phyloP scores from a whole-genome alignment of 2,113 vertebrate genomes.

The Okapia johnstoni region DNA sequence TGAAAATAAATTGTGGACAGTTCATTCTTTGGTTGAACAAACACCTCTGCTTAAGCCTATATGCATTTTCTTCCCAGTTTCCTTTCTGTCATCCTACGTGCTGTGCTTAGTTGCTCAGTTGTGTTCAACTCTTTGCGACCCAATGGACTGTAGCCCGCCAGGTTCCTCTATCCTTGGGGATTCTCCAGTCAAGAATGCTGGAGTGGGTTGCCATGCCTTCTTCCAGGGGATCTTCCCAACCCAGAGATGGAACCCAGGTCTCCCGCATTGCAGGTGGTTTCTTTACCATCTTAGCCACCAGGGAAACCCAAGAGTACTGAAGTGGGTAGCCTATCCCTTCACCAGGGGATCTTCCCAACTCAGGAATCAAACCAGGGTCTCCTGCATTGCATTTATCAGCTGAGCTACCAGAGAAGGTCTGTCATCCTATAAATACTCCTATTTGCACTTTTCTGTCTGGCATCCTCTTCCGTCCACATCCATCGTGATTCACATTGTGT shows the following conservation, averaged over 20 bases:
- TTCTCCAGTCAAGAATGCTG: background rate
- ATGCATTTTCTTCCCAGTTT: background rate
- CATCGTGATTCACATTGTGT: background rate
- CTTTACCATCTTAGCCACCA: background rate
- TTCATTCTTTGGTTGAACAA: background rate
- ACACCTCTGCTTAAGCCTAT: background rate
- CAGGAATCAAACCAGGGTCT: background rate
- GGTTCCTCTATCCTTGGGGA: background rate
- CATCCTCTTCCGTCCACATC: background rate
- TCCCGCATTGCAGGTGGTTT: background rate
- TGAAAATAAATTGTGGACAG: background rate
- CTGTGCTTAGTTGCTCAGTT: background rate
- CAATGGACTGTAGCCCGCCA: background rate
- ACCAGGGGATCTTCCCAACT: background rate
- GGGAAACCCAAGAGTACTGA: background rate
- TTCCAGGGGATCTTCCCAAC: background rate
- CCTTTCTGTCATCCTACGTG: background rate
- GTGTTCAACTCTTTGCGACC: background rate
- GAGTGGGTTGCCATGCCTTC: background rate
- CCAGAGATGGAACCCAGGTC: background rate
- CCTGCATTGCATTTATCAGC: background rate
- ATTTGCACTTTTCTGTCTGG: background rate
- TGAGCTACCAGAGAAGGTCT: background rate
- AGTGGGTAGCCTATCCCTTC: background rate
- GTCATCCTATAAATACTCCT: background rate